Evolutionary conservation across 1,140 invertebrate genomes (phyloP).

Genomic region (Ditylenchus dipsaci): DNA sequence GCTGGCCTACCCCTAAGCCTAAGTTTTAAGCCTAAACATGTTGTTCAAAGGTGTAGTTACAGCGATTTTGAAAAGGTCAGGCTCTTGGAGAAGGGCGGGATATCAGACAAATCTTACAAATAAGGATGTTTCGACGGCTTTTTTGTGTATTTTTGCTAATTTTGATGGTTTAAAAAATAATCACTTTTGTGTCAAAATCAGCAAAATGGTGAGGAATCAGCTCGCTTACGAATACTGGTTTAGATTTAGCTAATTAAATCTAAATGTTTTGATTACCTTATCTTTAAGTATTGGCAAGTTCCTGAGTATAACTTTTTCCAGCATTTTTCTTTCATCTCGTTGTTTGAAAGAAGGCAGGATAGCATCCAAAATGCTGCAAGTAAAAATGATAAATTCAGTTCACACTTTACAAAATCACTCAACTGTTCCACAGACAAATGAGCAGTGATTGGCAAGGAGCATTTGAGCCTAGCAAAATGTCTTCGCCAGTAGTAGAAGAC

Average conservation of each 20-base stretch:
- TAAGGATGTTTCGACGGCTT: too few relatives aligned
- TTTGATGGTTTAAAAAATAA: too few relatives aligned
- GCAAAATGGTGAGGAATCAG: background rate
- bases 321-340: conserved; percentile 31
- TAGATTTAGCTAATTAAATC: too few relatives aligned
- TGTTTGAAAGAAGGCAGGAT: conserved; percentile 32
- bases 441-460: conserved; percentile 19
- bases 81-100: too few relatives aligned
- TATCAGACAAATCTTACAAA: too few relatives aligned
- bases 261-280: conserved; percentile 30
- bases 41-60: too few relatives aligned
- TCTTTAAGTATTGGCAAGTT: conserved; percentile 40
- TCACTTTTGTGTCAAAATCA: too few relatives aligned
- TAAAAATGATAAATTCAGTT: background rate
- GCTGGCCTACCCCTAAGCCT: too few relatives aligned
- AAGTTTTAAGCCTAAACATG: too few relatives aligned
- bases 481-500: conserved; percentile 40
- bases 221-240: too few relatives aligned
- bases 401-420: background rate
- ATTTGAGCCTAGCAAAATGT: conserved; percentile 28
- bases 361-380: conserved; percentile 29
- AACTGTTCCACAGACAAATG: conserved; percentile 31
- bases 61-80: too few relatives aligned
- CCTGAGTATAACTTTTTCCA: conserved; percentile 36
- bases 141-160: too few relatives aligned